Percentiles rank a stretch among this genome's conserved stretches.
phyloP scores from a whole-genome alignment of 2,888 invertebrate species.

The Heteropelma amictum region DNA sequence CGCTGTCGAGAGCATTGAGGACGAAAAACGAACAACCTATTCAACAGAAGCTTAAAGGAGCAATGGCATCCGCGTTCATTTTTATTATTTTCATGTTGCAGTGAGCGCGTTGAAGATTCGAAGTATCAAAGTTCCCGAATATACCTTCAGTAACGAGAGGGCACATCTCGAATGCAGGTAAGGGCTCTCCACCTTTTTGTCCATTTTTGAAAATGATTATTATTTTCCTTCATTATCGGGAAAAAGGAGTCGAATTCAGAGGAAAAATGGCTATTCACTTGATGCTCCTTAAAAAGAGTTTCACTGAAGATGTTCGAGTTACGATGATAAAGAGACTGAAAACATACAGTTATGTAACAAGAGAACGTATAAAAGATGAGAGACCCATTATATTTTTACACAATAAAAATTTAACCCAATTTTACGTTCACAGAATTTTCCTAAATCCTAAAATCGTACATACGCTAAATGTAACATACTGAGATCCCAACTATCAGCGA shows the following conservation, averaged over 20 bases:
- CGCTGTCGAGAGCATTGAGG: too few species aligned
- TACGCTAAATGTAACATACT: too few species aligned
- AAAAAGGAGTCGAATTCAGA: slow-evolving; percentile 10
- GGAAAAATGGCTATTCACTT: too few species aligned
- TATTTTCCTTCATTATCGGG: neutral
- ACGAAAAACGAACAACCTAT: neutral
- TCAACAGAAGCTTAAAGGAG: neutral
- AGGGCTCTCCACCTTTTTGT: slow-evolving; percentile 53
- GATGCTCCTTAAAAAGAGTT: too few species aligned
- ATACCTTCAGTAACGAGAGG: slow-evolving; percentile 76
- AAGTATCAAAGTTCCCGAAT: slow-evolving; percentile 76
- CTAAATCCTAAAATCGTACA: too few species aligned
- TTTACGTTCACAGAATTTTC: too few species aligned
- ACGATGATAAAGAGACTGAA: slow-evolving; percentile 11
- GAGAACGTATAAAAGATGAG: neutral
- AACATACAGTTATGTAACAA: slow-evolving; percentile 6
- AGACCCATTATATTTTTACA: neutral
- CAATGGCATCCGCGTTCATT: neutral
- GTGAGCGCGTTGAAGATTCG: slow-evolving; percentile 76
- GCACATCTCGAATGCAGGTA: slow-evolving; percentile 78
- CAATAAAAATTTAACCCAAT: slow-evolving; percentile 1
- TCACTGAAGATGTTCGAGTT: slow-evolving; percentile 19
- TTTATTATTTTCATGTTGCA: slow-evolving; percentile 70
- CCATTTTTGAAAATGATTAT: neutral
- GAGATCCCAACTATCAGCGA: too few species aligned